Evolutionary conservation across 2,797 vertebrate genomes (phyloP).

Genomic region (Hylomyscus alleni): DNA sequence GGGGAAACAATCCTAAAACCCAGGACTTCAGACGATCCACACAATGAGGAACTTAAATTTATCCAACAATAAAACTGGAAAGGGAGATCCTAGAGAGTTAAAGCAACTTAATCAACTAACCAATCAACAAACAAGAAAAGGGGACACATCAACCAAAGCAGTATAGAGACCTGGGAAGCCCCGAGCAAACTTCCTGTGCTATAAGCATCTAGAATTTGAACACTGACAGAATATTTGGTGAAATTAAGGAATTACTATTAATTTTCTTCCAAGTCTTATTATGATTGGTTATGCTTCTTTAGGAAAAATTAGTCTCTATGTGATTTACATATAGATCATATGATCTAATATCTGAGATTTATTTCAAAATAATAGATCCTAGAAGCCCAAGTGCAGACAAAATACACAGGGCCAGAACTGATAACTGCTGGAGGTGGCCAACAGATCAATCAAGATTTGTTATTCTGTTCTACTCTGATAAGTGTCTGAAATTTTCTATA

Average conservation of each 20-base stretch:
- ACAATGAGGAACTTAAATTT: neutral
- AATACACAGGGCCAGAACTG: neutral
- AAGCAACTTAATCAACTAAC: neutral
- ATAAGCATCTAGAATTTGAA: conserved; percentile 36
- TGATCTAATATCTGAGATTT: conserved; percentile 52
- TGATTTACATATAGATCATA: conserved; percentile 25
- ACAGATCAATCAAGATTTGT: neutral
- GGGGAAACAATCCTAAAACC: neutral
- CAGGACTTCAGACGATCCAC: neutral
- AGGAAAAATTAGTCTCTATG: conserved; percentile 23
- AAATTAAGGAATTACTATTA: conserved; percentile 42
- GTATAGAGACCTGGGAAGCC: neutral
- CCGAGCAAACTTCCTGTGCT: neutral
- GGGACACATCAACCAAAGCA: neutral
- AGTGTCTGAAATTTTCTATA: conserved; percentile 25
- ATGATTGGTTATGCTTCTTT: neutral
- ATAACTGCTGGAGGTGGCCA: neutral
- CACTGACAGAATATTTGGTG: neutral
- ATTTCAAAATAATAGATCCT: conserved; percentile 57
- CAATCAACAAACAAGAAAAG: neutral
- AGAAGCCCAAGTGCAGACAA: neutral
- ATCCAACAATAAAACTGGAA: neutral
- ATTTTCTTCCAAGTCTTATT: conserved; percentile 57
- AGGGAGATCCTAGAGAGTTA: neutral
- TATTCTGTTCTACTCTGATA: conserved; percentile 7